Conservation (phyloP, 2,113 vertebrate genomes). For the Lipotes vexillifer region DNA sequence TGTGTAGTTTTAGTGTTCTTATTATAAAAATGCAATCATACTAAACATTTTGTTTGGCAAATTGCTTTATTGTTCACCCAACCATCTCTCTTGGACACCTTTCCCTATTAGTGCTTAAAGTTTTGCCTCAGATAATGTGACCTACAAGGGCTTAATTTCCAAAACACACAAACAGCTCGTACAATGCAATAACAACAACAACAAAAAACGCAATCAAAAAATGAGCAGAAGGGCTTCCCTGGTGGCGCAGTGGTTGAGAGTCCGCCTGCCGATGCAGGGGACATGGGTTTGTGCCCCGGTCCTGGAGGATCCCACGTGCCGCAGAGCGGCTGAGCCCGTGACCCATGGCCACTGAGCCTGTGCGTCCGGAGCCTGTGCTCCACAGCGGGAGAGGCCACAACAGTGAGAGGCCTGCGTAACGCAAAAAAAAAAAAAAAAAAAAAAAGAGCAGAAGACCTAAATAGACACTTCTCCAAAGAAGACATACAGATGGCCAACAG, state of each 20-base stretch:
- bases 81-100: neutral
- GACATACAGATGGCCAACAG: neutral
- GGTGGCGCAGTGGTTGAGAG: no score
- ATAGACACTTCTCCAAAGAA: neutral
- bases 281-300: no score
- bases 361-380: no score
- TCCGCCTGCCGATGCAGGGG: no score
- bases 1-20: neutral
- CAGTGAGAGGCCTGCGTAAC: no score
- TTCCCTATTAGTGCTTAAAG: neutral
- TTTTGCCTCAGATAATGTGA: neutral
- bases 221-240: neutral
- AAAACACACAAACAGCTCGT: neutral
- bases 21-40: neutral
- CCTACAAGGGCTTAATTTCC: no score
- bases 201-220: neutral
- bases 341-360: no score
- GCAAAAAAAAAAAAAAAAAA: no score
- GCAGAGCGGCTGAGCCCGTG: no score
- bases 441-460: no score
- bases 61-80: neutral
- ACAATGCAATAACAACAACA: neutral
- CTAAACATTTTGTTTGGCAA: conserved; percentile 14
- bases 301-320: no score
- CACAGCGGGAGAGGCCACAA: no score